Evolutionary conservation across 1,140 invertebrate genomes (phyloP), one percentile per base, ranked within the genome.

Genomic region (Caerostris darwini): DNA sequence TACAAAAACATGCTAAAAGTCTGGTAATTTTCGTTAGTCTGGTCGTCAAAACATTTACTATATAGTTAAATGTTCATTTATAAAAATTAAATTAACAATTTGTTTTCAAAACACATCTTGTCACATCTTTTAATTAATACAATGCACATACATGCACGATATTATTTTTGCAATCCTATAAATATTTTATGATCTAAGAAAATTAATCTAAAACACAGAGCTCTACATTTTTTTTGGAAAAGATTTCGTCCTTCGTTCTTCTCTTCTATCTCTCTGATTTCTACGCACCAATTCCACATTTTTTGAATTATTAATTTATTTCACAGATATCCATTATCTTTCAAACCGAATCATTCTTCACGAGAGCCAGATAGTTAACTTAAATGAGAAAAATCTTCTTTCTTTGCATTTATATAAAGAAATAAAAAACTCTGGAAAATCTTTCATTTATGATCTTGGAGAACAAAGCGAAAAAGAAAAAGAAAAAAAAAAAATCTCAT

Each of bases 321-420:
- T 50, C 34, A 77, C 71, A 77, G 50, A 77, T 14, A 53, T 34
- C 71, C 50, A 77, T 77, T 77, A 77, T 77, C 71, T 77, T 50
- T 77, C 8, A 50, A 77, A 53, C 17, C 14, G 34, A 77, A 12
- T 50, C 50, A 77, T 53, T 77, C 71, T 77, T 77, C 10, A 64
- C 10, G 50, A 34, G 34, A 0, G 34, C 34, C 34, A 34, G 50
- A 77, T 53, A 50, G 71, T 77, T 77, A 12, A 50, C 71, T 5
- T 50, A 77, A 77, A 77, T 77, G 53, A 77, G 8, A 10, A 50
- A 50, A 34, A 34, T 34, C 34, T 77, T 14, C 71, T 77, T 77
- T 71, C 19, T 50, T 12, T 77, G 50, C 10, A 17, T 64, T 17
- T 10, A 14, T 4, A 64, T 5, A 17, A 61, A 64, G 17, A 61